Conservation (phyloP, 2,113 vertebrate species). For the Haliaeetus leucogaster region DNA sequence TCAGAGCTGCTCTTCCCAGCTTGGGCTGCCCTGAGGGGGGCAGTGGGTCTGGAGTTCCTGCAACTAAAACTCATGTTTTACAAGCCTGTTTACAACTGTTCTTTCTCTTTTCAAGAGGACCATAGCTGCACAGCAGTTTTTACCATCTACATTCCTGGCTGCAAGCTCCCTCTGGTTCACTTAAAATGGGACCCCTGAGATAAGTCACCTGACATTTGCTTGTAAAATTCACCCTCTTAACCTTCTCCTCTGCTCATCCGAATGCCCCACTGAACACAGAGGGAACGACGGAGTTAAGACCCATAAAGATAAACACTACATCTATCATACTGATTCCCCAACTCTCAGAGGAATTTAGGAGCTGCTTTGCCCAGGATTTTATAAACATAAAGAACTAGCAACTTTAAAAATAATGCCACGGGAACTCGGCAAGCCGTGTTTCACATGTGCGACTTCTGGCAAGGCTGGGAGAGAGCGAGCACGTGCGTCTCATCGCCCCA, state of each 20-base stretch:
- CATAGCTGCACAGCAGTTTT: background rate
- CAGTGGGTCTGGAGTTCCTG: background rate
- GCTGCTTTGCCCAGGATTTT: background rate
- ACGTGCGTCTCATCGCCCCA: background rate
- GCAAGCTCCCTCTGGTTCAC: background rate
- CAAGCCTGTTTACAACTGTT: background rate
- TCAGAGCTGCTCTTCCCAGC: background rate
- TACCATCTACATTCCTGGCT: background rate
- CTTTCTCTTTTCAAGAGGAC: background rate
- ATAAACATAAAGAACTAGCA: background rate
- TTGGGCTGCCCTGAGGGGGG: background rate
- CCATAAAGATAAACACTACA: background rate
- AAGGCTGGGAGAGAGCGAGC: background rate
- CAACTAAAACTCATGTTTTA: background rate
- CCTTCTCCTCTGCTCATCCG: background rate
- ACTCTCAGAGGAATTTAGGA: background rate
- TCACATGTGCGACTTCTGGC: accelerated
- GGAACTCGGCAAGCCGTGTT: background rate
- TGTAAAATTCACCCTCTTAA: background rate
- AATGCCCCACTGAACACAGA: accelerated
- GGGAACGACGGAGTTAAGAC: background rate
- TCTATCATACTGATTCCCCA: accelerated
- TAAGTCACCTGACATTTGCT: background rate
- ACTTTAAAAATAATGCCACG: background rate
- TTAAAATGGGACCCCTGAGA: background rate